Percentiles rank a stretch among this genome's conserved stretches.
phyloP scores from a whole-genome alignment of 2,888 invertebrate species.

The Silvanus unidentatus region DNA sequence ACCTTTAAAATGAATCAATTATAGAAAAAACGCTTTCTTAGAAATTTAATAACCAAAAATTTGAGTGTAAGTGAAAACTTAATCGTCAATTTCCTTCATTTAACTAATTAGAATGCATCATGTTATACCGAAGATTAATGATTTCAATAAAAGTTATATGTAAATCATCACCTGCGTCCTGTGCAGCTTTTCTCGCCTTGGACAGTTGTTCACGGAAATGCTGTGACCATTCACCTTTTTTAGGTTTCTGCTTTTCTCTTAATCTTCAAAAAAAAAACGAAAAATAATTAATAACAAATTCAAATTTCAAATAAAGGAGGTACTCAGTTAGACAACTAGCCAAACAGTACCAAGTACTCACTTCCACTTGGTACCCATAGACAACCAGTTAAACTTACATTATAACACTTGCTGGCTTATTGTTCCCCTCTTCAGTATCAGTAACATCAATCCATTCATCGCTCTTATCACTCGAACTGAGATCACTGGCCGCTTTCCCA shows the following conservation, averaged over 20 bases:
- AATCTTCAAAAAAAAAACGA: slow-evolving; percentile 46
- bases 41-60: too few relatives aligned
- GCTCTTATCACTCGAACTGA: slow-evolving; percentile 56
- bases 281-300: not conserved
- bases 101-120: too few relatives aligned
- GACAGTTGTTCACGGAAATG: slow-evolving; percentile 54
- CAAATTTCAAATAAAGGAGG: not conserved
- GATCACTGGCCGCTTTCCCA: slow-evolving; percentile 52
- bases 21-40: too few relatives aligned
- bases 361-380: not conserved
- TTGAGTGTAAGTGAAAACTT: too few relatives aligned
- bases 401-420: slow-evolving; percentile 50
- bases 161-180: too few relatives aligned
- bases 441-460: slow-evolving; percentile 65
- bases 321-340: not conserved
- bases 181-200: too few relatives aligned
- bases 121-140: too few relatives aligned
- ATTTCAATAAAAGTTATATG: too few relatives aligned
- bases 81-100: too few relatives aligned
- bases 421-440: slow-evolving; percentile 51
- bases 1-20: too few relatives aligned
- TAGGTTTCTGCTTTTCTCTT: slow-evolving; percentile 49
- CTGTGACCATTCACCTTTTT: slow-evolving; percentile 58
- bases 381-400: slow-evolving; percentile 49
- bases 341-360: not conserved